phyloP scores from a whole-genome alignment of 2,797 vertebrate genomes.

The Crocodylus rhombifer region DNA sequence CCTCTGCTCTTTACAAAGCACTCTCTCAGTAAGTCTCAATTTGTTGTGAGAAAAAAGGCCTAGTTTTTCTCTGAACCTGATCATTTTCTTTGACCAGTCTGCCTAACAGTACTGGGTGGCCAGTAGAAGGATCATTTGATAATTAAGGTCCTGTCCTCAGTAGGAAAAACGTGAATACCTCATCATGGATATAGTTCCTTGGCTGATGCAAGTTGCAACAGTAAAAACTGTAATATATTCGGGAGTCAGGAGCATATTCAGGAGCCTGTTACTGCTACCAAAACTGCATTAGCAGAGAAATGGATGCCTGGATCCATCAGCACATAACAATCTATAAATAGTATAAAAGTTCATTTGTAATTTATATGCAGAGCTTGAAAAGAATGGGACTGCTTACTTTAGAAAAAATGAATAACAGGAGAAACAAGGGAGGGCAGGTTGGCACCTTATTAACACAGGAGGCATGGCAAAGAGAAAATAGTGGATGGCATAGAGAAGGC shows the following conservation, averaged over 20 bases:
- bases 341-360: background rate
- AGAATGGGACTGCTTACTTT: background rate
- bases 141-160: background rate
- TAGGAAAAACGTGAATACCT: background rate
- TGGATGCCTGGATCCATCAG: background rate
- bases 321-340: background rate
- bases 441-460: background rate
- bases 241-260: background rate
- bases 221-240: background rate
- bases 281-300: background rate
- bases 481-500: background rate
- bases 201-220: background rate
- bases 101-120: background rate
- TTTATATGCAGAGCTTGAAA: background rate
- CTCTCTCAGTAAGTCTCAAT: background rate
- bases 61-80: background rate
- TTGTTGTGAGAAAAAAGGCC: background rate
- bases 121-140: background rate
- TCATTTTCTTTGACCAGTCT: background rate
- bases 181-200: background rate
- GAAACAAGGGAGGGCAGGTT: too few species aligned
- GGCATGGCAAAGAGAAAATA: background rate
- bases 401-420: slow-evolving; percentile 16
- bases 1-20: background rate
- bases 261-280: background rate